A percentile compares a stretch with the other conserved stretches of the same genome.
These are phyloP conservation scores for Carpatolechia fugitivella DNA, from an alignment of 2,888 invertebrate species.

Conservation along the genomic window DNA sequence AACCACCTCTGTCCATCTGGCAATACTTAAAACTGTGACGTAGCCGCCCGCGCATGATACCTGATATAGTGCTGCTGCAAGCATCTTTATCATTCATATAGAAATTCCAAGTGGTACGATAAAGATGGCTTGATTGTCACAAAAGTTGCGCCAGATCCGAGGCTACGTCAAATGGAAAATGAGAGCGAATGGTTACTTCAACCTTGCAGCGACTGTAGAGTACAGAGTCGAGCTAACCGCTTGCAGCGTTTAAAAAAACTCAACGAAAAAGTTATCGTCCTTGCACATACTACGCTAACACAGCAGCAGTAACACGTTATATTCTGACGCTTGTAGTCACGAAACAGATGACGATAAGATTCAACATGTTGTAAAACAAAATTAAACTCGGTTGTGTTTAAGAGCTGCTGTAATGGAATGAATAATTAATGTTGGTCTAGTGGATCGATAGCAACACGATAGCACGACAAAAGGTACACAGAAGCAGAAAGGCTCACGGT, in stretches of 20 bases:
- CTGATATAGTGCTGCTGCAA: neutral
- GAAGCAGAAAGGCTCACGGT: constrained; percentile 38
- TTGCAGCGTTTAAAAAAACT: neutral
- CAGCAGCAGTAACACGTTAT: neutral
- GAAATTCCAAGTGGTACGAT: constrained; percentile 21
- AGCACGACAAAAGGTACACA: no score
- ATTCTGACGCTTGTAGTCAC: neutral
- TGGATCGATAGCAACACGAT: no score
- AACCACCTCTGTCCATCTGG: neutral
- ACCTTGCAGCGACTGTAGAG: constrained; percentile 4
- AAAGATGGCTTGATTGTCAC: constrained; percentile 25
- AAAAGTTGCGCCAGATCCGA: constrained; percentile 3
- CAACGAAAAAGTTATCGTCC: constrained; percentile 1
- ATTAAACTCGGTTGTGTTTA: no score
- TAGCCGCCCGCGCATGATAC: constrained; percentile 41
- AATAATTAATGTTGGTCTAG: no score
- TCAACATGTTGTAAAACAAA: neutral
- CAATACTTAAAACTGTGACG: constrained; percentile 29
- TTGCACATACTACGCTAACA: neutral
- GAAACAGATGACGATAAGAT: neutral
- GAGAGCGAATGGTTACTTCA: constrained; percentile 29
- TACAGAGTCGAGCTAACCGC: neutral
- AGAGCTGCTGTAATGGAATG: no score
- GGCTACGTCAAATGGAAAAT: constrained; percentile 48
- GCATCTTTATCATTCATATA: constrained; percentile 18